A percentile compares a stretch with the other conserved stretches of the same genome.
phyloP scores from a whole-genome alignment of 2,888 invertebrate species.

The Agrochola macilenta region DNA sequence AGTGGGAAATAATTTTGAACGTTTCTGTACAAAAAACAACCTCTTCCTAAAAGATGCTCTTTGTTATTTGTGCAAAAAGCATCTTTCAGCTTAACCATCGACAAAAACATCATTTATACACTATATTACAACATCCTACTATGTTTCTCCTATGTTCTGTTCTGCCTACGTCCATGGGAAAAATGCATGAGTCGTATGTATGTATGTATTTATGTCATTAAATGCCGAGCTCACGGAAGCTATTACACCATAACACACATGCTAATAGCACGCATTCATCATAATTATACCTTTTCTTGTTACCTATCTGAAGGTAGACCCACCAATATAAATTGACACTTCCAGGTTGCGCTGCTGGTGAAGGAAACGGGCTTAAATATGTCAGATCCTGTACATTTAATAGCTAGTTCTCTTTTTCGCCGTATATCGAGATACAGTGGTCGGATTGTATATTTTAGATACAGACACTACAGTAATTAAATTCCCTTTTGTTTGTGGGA shows the following conservation, averaged over 20 bases:
- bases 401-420: background rate
- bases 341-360: background rate
- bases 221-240: background rate
- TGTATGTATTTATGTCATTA: background rate
- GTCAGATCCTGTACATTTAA: background rate
- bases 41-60: background rate
- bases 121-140: no score
- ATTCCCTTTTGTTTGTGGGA: slow-evolving; percentile 15
- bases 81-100: no score
- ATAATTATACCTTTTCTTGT: slow-evolving; percentile 21
- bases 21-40: background rate
- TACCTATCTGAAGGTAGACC: background rate
- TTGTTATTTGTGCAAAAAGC: background rate
- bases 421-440: slow-evolving; percentile 9
- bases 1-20: background rate
- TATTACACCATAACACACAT: background rate
- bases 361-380: background rate
- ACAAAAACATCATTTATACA: no score
- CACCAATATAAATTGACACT: background rate
- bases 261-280: slow-evolving; percentile 17
- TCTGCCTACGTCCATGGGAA: background rate
- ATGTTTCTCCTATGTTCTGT: background rate
- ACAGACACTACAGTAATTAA: slow-evolving; percentile 28
- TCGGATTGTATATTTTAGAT: background rate
- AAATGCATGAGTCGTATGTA: background rate